Evolutionary conservation across 92 coral and sea anemone genomes (phyloP).

Genomic region (Parazoanthus atlanticus): DNA sequence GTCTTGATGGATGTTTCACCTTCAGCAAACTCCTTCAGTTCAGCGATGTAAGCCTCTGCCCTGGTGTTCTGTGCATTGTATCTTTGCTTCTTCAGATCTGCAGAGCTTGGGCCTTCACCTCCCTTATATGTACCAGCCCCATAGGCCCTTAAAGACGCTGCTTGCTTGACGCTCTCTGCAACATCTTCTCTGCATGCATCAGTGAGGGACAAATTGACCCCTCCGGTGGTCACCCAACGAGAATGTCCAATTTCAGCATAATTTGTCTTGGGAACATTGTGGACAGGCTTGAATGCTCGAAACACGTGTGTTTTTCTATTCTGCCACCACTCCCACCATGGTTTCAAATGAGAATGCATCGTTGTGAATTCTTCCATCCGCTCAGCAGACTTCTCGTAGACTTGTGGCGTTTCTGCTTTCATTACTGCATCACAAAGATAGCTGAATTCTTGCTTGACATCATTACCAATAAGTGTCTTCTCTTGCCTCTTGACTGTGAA

Average conservation of each 20-base stretch:
- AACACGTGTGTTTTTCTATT: slow-evolving; percentile 50
- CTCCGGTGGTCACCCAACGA: slow-evolving; percentile 46
- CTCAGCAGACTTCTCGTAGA: slow-evolving; percentile 54
- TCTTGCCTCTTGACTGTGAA: slow-evolving; percentile 29
- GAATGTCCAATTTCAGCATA: slow-evolving; percentile 55
- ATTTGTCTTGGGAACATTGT: slow-evolving; percentile 49
- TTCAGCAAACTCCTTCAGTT: slow-evolving; percentile 41
- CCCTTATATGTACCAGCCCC: slow-evolving; percentile 48
- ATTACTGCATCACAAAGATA: slow-evolving; percentile 49
- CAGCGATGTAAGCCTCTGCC: slow-evolving; percentile 61
- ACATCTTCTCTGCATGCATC: slow-evolving; percentile 56
- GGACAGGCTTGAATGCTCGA: slow-evolving; percentile 45
- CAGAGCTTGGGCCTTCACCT: slow-evolving; percentile 57
- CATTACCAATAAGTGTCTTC: slow-evolving; percentile 26
- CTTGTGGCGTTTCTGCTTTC: slow-evolving; percentile 52
- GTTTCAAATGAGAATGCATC: slow-evolving; percentile 39
- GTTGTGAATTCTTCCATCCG: slow-evolving; percentile 40
- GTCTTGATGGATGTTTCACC: slow-evolving; percentile 30
- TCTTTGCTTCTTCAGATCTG: slow-evolving; percentile 52
- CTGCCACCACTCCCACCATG: slow-evolving; percentile 68
- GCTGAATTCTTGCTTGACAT: slow-evolving; percentile 25
- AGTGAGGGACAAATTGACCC: slow-evolving; percentile 37
- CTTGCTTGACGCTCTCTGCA: slow-evolving; percentile 46
- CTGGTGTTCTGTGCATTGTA: slow-evolving; percentile 53
- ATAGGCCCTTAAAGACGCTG: slow-evolving; percentile 46